Conservation (phyloP, 2,888 invertebrate genomes). For the Liopterus haemorrhoidalis region DNA sequence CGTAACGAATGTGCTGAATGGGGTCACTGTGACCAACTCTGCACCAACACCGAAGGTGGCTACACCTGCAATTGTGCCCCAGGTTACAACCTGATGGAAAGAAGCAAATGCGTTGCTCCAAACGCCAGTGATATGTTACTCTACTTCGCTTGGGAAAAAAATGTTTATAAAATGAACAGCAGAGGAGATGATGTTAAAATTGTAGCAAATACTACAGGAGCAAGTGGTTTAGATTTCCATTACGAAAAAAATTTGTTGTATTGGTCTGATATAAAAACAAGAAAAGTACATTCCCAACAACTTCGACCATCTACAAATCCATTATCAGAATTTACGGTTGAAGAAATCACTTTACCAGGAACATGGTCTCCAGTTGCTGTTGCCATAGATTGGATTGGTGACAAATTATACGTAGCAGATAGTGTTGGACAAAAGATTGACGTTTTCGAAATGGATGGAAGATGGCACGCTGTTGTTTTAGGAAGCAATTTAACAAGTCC, state of each 20-base stretch:
- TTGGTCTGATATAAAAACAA: conserved; percentile 86
- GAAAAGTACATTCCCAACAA: conserved; percentile 66
- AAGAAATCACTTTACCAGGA: conserved; percentile 70
- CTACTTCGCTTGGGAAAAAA: conserved; percentile 65
- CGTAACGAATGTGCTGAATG: conserved; percentile 87
- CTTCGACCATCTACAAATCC: conserved; percentile 47
- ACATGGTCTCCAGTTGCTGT: conserved; percentile 86
- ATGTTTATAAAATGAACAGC: conserved; percentile 64
- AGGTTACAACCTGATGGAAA: conserved; percentile 58
- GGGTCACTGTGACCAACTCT: conserved; percentile 93
- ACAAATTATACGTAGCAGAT: conserved; percentile 93
- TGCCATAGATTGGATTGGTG: conserved; percentile 95
- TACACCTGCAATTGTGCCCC: conserved; percentile 78
- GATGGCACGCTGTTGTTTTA: conserved; percentile 84
- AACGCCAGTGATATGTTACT: conserved; percentile 56
- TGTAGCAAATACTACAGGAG: conserved; percentile 76
- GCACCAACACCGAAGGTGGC: conserved; percentile 79
- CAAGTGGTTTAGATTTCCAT: conserved; percentile 82
- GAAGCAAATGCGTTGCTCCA: conserved; percentile 57
- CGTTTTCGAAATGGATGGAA: conserved; percentile 81
- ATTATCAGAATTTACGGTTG: conserved; percentile 47
- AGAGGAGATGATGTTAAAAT: conserved; percentile 58
- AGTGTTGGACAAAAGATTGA: conserved; percentile 89
- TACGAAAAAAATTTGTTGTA: conserved; percentile 70
- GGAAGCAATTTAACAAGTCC: conserved; percentile 88